These are phyloP conservation scores for Chouioia cunea DNA, from an alignment of 2,888 invertebrate genomes.

Conservation along the genomic window DNA sequence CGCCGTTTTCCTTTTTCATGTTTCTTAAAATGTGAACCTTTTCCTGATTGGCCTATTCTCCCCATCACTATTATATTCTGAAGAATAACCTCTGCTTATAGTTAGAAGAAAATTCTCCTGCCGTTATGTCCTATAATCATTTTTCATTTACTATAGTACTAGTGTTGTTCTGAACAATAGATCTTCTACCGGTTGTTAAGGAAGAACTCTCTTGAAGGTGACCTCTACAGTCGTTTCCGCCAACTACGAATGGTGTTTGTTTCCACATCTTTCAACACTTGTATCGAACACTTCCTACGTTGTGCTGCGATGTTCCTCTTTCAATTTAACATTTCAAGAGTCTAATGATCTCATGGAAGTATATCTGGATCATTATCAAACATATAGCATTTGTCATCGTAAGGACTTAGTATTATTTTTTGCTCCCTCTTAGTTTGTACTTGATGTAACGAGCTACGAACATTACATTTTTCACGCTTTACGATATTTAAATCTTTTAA, in stretches of 20 bases:
- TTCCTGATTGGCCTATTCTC: neutral
- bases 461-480: slow-evolving; percentile 12
- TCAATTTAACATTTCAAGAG: neutral
- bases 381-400: neutral
- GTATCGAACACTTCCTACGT: neutral
- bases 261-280: neutral
- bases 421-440: slow-evolving; percentile 2
- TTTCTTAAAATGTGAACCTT: too few species aligned
- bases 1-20: slow-evolving; percentile 10
- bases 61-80: too few species aligned
- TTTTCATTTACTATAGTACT: too few species aligned
- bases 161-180: too few species aligned
- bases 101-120: too few species aligned
- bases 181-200: too few species aligned
- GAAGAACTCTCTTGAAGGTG: too few species aligned
- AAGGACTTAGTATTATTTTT: neutral
- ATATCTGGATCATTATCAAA: too few species aligned
- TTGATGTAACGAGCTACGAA: neutral
- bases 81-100: too few species aligned
- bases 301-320: too few species aligned
- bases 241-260: neutral
- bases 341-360: neutral
- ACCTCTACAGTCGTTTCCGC: too few species aligned
- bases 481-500: slow-evolving; percentile 1
- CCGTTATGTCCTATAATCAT: too few species aligned